Evolutionary conservation across 2,797 vertebrate species (phyloP), one percentile per base, ranked within the genome.

Genomic region (Lacerta viridis): DNA sequence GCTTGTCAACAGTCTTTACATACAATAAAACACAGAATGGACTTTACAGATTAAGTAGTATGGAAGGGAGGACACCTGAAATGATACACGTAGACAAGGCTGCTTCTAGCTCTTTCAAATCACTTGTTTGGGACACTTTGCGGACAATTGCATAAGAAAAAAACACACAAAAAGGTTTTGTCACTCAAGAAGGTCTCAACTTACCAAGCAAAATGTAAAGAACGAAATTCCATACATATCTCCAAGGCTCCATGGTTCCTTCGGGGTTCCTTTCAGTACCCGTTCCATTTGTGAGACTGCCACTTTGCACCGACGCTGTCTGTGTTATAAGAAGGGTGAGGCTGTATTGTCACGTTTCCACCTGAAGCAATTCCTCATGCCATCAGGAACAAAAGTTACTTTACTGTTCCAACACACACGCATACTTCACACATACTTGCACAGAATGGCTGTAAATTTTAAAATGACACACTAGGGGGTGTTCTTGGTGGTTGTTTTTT

Each of bases 321-420:
- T 18, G 50, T 68, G 61, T 84, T 92, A 95, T 94, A 91, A 92
- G 39, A 6, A 92, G 88, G 95, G 95, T 88, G 95, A 91, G 95
- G 93, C 93, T 68, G 10, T 71, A 0, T 75, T 11, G 87, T 83
- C 90, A 69, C 17, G 7, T 88, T 91, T 92, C 85, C 87, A 84
- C 79, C 87, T 36, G 74, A 64, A 91, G 41, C 5, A 87, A 91
- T 88, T 74, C 80, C 89, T 94, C 85, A 84, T 81, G 5, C 85
- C 33, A 69, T 0, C 2, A 86, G 94, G 94, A 84, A 1, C 7
- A 3, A 59, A 89, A 50, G 59, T 72, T 59, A 29, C 5, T 77
- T 76, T 83, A 9, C 79, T 68, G 15, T 86, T 76, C n/a, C 0
- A 71, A 88, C 0, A 74, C 61, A 18, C 76, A n/a, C 3, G 11